These are phyloP conservation scores for Pseudococcus viburni DNA, from an alignment of 2,888 invertebrate genomes.

Conservation along the genomic window DNA sequence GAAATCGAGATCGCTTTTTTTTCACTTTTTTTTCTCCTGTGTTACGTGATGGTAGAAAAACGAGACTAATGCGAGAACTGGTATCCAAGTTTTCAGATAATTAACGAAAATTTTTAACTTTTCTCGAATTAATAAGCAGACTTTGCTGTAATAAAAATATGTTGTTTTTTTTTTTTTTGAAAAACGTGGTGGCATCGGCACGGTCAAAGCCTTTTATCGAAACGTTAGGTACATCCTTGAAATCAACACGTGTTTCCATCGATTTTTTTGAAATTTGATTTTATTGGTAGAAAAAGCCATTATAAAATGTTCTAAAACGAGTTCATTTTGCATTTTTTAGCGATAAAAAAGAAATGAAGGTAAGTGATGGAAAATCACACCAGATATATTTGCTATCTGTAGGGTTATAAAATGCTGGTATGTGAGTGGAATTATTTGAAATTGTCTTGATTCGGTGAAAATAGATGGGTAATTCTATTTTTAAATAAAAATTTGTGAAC, in stretches of 20 bases:
- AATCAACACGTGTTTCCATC: background rate
- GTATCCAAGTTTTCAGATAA: background rate
- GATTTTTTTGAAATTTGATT: background rate
- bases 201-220: slow-evolving; percentile 17
- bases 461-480: no score
- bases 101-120: background rate
- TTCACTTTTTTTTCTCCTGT: background rate
- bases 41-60: slow-evolving; percentile 22
- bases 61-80: background rate
- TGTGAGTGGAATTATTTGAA: no score
- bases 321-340: no score
- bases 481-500: no score
- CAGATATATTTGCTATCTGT: no score
- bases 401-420: no score
- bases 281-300: background rate
- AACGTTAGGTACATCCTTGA: slow-evolving; percentile 17
- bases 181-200: background rate
- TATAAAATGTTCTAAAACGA: no score
- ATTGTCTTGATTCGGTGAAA: no score
- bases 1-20: background rate
- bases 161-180: no score
- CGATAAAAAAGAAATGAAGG: no score
- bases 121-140: background rate
- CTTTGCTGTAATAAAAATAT: background rate
- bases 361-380: no score